Base-by-base conservation (phyloP, 2,113 vertebrate genomes). In the Etheostoma spectabile region DNA sequence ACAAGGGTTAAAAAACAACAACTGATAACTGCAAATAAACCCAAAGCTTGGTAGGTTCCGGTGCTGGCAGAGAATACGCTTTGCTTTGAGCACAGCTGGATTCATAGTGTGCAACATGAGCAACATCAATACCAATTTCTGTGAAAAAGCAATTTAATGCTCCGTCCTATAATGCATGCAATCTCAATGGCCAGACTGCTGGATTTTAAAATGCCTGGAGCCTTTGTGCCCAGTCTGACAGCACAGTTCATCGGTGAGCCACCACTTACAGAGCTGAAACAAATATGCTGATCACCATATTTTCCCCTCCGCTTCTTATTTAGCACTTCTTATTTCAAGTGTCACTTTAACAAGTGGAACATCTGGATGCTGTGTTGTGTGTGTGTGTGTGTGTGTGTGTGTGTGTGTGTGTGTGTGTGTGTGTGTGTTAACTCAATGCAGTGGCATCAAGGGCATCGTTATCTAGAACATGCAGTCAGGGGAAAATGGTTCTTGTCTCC, bases 281-380 rank as follows among this genome's bases (percentile, higher is more conserved):
- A 81, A 85, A 83, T 79, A 48, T 77, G 75, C 81, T 71, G 48
- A 78, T 75, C 46, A 16, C 49, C 52, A 53, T 79, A 69, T 82
- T 74, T 33, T 60, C 62, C 27, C 21, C 19, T 65, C 30, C 68
- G 48, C 62, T 76, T 57, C 46, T 30, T 59, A 55, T 73, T 33
- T 68, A 57, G 49, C 38, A 53, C 15, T 42, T 42, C 38, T 42
- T 11, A 42, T 11, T 42, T 42, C 10, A 71, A 78, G 59, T 74
- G 45, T 56, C 48, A 52, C 52, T 64, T 56, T 24, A 87, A 60
- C 48, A 24, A 79, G 30, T 63, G 48, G 42, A 42, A 77, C 49
- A 71, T 75, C 56, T 77, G 66, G 27, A 30, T 83, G 45, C 66
- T 76, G 19, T 61, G 60, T 59, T 51, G 35, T 65, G 22, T 35